A percentile compares a stretch with the other conserved stretches of the same genome.
phyloP scores from a whole-genome alignment of 2,888 invertebrate species.

The Pseudoips prasinana region DNA sequence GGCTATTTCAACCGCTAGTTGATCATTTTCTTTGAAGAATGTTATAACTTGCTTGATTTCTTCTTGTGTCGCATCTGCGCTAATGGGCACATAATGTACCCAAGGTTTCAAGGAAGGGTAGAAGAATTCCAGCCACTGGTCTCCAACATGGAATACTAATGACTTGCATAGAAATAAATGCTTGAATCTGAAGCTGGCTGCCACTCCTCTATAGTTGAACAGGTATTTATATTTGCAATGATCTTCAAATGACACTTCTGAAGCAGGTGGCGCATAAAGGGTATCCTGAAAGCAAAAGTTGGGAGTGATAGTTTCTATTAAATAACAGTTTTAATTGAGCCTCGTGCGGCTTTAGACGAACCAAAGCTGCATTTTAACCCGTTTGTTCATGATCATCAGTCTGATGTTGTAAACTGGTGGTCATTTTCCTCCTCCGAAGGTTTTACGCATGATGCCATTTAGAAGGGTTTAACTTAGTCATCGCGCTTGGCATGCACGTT shows the following conservation, averaged over 20 bases:
- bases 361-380: no score
- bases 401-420: no score
- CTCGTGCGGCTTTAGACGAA: no score
- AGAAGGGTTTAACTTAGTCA: no score
- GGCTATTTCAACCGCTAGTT: constrained; percentile 89
- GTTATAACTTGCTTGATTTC: constrained; percentile 87
- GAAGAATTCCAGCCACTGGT: constrained; percentile 97
- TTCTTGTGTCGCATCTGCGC: constrained; percentile 82
- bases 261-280: constrained; percentile 89
- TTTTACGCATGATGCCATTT: no score
- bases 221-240: constrained; percentile 97
- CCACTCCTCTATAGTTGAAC: constrained; percentile 98
- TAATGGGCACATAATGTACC: constrained; percentile 96
- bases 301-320: not conserved
- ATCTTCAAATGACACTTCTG: constrained; percentile 93
- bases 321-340: no score
- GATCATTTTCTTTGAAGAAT: constrained; percentile 90
- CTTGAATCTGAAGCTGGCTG: constrained; percentile 98
- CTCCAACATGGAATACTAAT: constrained; percentile 95
- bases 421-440: no score
- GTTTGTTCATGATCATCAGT: no score
- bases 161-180: constrained; percentile 97
- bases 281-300: constrained; percentile 86
- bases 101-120: constrained; percentile 95
- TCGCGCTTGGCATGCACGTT: no score